Percentiles rank a stretch among this genome's conserved stretches.
Evolutionary conservation across 2,888 invertebrate genomes (phyloP).

Genomic region (Dynastes hyllus): DNA sequence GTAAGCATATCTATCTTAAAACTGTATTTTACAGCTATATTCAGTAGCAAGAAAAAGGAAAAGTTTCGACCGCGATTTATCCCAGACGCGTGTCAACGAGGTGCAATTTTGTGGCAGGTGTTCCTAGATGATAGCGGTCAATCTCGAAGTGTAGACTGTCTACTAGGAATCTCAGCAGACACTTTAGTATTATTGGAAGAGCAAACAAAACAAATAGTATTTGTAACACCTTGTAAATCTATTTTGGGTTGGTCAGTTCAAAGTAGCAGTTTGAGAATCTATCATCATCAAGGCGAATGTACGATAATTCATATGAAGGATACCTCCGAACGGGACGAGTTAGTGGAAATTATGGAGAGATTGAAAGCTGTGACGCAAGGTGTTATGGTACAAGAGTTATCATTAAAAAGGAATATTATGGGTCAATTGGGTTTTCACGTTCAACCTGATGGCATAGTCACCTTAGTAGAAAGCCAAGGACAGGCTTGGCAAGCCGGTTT

Average conservation of each 20-base stretch:
- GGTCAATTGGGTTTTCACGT: slow-evolving; percentile 93
- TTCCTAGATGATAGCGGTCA: slow-evolving; percentile 82
- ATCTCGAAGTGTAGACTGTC: slow-evolving; percentile 80
- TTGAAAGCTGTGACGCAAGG: slow-evolving; percentile 87
- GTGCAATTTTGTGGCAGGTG: slow-evolving; percentile 90
- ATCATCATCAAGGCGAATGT: slow-evolving; percentile 94
- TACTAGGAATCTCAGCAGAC: slow-evolving; percentile 90
- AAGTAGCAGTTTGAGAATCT: slow-evolving; percentile 82
- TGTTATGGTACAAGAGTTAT: slow-evolving; percentile 85
- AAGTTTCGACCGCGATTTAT: slow-evolving; percentile 82
- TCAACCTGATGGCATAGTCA: slow-evolving; percentile 94
- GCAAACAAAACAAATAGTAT: slow-evolving; percentile 85
- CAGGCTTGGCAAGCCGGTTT: slow-evolving; percentile 88
- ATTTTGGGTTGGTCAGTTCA: slow-evolving; percentile 80
- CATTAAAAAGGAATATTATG: slow-evolving; percentile 85
- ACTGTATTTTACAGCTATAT: slow-evolving; percentile 69
- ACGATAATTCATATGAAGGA: slow-evolving; percentile 86
- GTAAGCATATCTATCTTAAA: neutral
- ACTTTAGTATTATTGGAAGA: slow-evolving; percentile 91
- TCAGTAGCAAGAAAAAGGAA: slow-evolving; percentile 86
- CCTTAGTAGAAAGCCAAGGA: slow-evolving; percentile 88
- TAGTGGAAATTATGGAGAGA: slow-evolving; percentile 86
- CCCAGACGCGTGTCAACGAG: slow-evolving; percentile 82
- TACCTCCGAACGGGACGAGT: slow-evolving; percentile 79
- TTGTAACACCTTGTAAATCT: slow-evolving; percentile 88